Evolutionary conservation across 2,888 invertebrate genomes (phyloP), one percentile per base, ranked within the genome.

Genomic region (Ectobius pallidus): DNA sequence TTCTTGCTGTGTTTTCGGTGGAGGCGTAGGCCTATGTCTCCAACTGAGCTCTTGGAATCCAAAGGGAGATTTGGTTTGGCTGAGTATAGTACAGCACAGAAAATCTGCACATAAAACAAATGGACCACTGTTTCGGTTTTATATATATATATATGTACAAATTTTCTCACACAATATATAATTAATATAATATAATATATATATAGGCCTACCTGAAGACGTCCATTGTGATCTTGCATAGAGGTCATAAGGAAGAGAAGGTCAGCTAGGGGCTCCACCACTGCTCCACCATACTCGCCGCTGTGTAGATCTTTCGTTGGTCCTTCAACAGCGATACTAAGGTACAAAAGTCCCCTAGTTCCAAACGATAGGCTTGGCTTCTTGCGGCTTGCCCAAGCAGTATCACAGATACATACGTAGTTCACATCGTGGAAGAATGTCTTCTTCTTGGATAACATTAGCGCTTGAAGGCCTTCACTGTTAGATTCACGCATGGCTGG

Each of bases 311-410:
- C 88, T 78, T 86, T 86, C 11, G 78, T 78, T n/a, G 86, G 84
- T 78, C 87, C 85, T 77, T 85, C 83, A 9, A 88, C 82, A 77
- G 86, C 85, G 62, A 85, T 73, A 76, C 82, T 83, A 80, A 86
- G 89, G 80, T 88, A 88, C 77, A 84, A 84, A 69, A 86, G 80
- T 30, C 88, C 88, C 72, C 86, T 82, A 11, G 89, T 82, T 14
- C 88, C 88, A 79, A 89, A 88, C 3, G 88, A 88, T 70, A 89
- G 80, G 78, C 88, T 89, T 0, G 89, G 89, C 76, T 86, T 88
- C 67, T 82, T 83, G 77, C 84, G 87, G n/a, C 88, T 87, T 18
- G 89, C 80, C 88, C 88, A 89, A 79, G 88, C 89, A 80, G 87
- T 89, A 80, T 89, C 89, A 25, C 87, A 87, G 75, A 89, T 88